These are phyloP conservation scores for Ochropleura plecta DNA, from an alignment of 2,888 invertebrate genomes.

Conservation along the genomic window DNA sequence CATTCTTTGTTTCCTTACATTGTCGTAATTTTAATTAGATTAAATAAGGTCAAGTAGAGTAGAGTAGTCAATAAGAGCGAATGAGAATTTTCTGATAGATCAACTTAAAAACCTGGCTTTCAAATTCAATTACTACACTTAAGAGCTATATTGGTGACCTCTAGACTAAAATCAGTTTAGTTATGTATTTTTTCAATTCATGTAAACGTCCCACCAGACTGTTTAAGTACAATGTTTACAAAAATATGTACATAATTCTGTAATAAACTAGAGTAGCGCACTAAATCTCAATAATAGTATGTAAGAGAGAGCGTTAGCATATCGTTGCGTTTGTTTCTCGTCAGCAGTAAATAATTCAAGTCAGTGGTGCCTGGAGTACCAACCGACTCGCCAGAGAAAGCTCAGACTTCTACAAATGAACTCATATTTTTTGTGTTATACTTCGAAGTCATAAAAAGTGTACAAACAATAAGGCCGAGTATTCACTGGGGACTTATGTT, in stretches of 20 bases:
- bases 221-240: slow-evolving; percentile 13
- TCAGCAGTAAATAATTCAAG: slow-evolving; percentile 53
- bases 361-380: slow-evolving; percentile 12
- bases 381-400: slow-evolving; percentile 35
- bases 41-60: no score
- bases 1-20: background rate
- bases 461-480: slow-evolving; percentile 50
- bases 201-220: slow-evolving; percentile 1
- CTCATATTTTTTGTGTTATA: slow-evolving; percentile 48
- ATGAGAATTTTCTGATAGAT: background rate
- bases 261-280: slow-evolving; percentile 27
- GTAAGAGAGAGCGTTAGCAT: slow-evolving; percentile 34
- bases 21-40: background rate
- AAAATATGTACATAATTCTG: slow-evolving; percentile 39
- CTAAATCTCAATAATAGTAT: slow-evolving; percentile 46
- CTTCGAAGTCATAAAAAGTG: slow-evolving; percentile 51
- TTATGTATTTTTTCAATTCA: background rate
- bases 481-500: slow-evolving; percentile 39
- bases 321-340: slow-evolving; percentile 38
- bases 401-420: slow-evolving; percentile 46
- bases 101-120: background rate
- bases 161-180: background rate
- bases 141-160: background rate
- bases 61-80: no score
- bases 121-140: background rate